Conservation (phyloP, 2,113 vertebrate species). For the Jaculus jaculus region DNA sequence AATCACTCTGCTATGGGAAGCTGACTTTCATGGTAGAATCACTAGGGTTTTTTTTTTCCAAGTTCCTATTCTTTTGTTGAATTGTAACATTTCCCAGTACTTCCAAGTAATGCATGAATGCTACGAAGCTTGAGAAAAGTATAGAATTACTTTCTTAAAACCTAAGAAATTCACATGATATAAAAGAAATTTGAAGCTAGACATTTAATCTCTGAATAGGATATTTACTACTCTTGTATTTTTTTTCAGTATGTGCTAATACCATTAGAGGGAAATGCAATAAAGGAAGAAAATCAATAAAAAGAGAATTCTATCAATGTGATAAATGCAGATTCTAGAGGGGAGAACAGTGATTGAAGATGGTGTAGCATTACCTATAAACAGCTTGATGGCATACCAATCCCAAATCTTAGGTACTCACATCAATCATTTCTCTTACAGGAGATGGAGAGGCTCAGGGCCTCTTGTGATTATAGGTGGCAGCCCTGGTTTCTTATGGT, state of each 20-base stretch:
- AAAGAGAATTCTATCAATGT: background rate
- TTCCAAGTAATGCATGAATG: background rate
- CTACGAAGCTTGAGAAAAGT: background rate
- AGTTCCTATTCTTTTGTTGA: background rate
- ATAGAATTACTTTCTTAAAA: background rate
- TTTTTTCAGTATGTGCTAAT: conserved; percentile 36
- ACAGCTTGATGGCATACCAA: background rate
- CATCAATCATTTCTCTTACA: background rate
- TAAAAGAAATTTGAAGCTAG: conserved; percentile 5
- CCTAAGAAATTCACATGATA: background rate
- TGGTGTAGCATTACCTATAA: background rate
- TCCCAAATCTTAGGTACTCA: background rate
- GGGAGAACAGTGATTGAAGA: background rate
- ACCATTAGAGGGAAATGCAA: background rate
- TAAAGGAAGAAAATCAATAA: background rate
- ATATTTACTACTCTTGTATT: background rate
- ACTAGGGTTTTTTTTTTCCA: background rate
- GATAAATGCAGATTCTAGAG: background rate
- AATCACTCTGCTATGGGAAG: background rate
- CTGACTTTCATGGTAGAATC: background rate
- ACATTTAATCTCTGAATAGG: background rate
- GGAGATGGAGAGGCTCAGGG: background rate
- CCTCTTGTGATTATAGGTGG: background rate
- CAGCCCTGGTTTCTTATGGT: background rate
- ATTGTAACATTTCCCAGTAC: background rate